These are phyloP conservation scores for Drosophila niveifrons DNA, from an alignment of 2,888 invertebrate genomes.

Conservation along the genomic window DNA sequence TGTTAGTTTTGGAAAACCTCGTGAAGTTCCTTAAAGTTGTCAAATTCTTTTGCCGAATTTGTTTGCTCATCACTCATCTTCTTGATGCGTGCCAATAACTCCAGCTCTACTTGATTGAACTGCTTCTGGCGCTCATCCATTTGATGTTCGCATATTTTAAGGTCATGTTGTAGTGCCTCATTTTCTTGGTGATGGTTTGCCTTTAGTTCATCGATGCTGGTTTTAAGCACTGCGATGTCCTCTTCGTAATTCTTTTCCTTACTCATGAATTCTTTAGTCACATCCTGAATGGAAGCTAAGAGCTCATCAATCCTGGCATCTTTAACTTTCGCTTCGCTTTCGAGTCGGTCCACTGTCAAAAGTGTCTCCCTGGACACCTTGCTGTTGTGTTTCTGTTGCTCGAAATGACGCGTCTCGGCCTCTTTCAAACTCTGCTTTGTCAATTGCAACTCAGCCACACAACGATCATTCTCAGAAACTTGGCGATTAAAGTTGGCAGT, in stretches of 20 bases:
- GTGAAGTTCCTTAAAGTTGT: not conserved
- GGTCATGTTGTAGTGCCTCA: not conserved
- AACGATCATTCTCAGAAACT: not conserved
- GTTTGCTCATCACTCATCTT: conserved; percentile 1
- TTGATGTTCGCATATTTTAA: not conserved
- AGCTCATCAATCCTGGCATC: conserved; percentile 8
- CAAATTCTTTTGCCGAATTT: conserved; percentile 1
- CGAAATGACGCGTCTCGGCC: not conserved
- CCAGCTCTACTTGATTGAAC: not conserved
- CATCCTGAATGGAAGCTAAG: not conserved
- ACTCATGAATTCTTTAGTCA: not conserved
- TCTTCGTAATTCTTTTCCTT: not conserved
- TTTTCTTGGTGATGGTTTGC: not conserved
- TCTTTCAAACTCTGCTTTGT: not conserved
- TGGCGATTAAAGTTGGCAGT: not conserved
- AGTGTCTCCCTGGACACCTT: not conserved
- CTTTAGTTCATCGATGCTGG: conserved; percentile 6
- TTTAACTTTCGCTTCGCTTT: not conserved
- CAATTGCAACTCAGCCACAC: conserved; percentile 1
- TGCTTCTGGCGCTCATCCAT: not conserved
- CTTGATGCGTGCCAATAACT: not conserved
- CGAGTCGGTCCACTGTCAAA: not conserved
- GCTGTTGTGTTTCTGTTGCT: conserved; percentile 7
- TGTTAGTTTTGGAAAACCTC: conserved; percentile 14
- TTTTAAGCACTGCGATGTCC: conserved; percentile 8